Evolutionary conservation across 2,888 invertebrate genomes (phyloP).

Genomic region (Plagodis dolabraria): DNA sequence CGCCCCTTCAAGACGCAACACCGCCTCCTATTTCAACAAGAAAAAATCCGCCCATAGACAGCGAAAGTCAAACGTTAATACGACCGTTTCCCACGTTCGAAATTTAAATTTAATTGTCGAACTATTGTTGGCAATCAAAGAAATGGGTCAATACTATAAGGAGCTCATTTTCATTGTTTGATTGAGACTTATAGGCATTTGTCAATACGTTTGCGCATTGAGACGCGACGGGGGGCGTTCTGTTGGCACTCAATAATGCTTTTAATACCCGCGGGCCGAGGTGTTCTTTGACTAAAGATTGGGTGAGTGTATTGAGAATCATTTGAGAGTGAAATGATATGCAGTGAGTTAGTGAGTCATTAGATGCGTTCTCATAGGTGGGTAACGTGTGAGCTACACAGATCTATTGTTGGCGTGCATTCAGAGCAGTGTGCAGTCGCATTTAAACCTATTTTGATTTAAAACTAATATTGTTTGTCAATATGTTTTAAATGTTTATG

Average conservation of each 20-base stretch:
- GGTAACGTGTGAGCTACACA: constrained; percentile 6
- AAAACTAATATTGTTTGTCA: constrained; percentile 19
- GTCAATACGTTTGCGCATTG: constrained; percentile 71
- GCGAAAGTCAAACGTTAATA: constrained; percentile 75
- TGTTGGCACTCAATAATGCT: constrained; percentile 61
- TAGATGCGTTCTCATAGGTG: constrained; percentile 70
- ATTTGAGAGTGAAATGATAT: constrained; percentile 80
- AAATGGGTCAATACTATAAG: constrained; percentile 80
- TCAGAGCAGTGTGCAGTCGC: constrained; percentile 7
- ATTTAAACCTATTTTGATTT: constrained; percentile 16
- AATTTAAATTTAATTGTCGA: constrained; percentile 80
- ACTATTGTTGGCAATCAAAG: constrained; percentile 75
- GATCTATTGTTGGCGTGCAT: constrained; percentile 17
- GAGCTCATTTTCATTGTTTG: constrained; percentile 73
- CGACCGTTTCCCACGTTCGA: constrained; percentile 76
- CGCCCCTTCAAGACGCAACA: constrained; percentile 56
- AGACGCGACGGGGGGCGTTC: constrained; percentile 61
- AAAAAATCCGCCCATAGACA: constrained; percentile 67
- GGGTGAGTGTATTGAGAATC: constrained; percentile 62
- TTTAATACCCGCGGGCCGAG: constrained; percentile 34
- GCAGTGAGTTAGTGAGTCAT: constrained; percentile 78
- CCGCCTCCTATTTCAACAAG: constrained; percentile 54
- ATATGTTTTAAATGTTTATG: constrained; percentile 6
- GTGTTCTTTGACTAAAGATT: constrained; percentile 44
- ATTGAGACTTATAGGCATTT: constrained; percentile 81